Conservation (phyloP, 2,797 vertebrate species). For the Mus caroli region DNA sequence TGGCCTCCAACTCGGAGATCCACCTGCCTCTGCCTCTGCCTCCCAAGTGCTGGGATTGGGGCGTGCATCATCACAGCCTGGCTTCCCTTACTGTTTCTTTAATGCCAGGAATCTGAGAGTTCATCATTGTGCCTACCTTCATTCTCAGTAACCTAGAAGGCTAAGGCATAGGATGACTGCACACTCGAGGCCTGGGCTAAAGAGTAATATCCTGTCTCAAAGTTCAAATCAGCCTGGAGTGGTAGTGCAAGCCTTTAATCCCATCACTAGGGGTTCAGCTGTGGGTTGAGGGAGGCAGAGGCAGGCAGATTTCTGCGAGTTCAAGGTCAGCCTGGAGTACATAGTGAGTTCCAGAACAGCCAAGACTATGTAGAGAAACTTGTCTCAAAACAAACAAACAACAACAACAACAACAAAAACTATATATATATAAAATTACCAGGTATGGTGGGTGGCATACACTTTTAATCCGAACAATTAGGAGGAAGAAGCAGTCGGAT, state of each 20-base stretch:
- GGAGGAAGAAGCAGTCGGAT: too few relatives aligned
- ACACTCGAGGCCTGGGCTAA: background rate
- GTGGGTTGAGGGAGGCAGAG: background rate
- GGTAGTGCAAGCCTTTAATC: background rate
- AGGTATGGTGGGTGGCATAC: background rate
- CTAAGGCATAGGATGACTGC: background rate
- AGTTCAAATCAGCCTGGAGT: background rate
- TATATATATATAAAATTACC: too few relatives aligned
- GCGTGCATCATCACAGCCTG: fast-evolving
- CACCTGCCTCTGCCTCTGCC: background rate
- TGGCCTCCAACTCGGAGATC: too few relatives aligned
- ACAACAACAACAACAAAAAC: too few relatives aligned
- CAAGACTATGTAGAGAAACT: background rate
- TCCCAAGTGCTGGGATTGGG: background rate
- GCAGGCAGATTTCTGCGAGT: background rate
- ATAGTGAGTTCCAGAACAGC: background rate
- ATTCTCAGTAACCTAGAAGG: background rate
- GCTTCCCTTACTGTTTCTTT: background rate
- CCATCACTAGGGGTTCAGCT: too few relatives aligned
- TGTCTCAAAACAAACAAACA: too few relatives aligned
- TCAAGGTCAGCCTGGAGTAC: background rate
- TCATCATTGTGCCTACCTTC: background rate
- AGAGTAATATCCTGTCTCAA: background rate
- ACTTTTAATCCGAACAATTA: background rate
- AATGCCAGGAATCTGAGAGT: background rate